phyloP scores from a whole-genome alignment of 2,113 vertebrate genomes.

The Oostethus manadensis region DNA sequence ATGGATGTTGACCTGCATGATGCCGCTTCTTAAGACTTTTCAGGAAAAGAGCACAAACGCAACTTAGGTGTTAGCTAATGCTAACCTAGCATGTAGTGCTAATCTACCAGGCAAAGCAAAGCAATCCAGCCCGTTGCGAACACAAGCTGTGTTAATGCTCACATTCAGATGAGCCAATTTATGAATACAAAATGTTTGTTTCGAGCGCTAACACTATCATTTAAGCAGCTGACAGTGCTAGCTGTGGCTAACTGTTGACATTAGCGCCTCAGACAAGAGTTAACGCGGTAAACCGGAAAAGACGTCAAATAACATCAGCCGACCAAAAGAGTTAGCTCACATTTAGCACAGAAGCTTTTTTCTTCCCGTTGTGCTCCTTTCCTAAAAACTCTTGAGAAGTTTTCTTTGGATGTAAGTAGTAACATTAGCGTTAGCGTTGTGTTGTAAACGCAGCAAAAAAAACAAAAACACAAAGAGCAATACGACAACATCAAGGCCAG shows the following conservation, averaged over 20 bases:
- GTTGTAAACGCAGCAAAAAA: conserved; percentile 2
- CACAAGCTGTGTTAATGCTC: background rate
- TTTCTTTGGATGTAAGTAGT: conserved; percentile 12
- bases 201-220: background rate
- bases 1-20: conserved; percentile 29
- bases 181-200: background rate
- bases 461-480: conserved; percentile 41
- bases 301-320: too few relatives aligned
- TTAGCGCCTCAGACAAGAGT: background rate
- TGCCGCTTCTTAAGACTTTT: conserved; percentile 21
- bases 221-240: background rate
- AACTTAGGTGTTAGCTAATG: background rate
- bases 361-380: conserved; percentile 19
- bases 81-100: background rate
- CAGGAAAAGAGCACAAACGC: conserved; percentile 32
- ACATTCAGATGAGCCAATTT: too few relatives aligned
- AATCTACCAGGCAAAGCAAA: too few relatives aligned
- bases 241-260: background rate
- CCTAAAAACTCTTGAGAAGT: conserved; percentile 22
- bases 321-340: background rate
- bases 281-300: too few relatives aligned
- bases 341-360: background rate
- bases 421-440: conserved; percentile 12
- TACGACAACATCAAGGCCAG: conserved; percentile 52
- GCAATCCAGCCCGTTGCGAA: background rate